A percentile compares a stretch with the other conserved stretches of the same genome.
These are phyloP conservation scores for Panorpa germanica DNA, from an alignment of 2,888 invertebrate genomes.

Conservation along the genomic window DNA sequence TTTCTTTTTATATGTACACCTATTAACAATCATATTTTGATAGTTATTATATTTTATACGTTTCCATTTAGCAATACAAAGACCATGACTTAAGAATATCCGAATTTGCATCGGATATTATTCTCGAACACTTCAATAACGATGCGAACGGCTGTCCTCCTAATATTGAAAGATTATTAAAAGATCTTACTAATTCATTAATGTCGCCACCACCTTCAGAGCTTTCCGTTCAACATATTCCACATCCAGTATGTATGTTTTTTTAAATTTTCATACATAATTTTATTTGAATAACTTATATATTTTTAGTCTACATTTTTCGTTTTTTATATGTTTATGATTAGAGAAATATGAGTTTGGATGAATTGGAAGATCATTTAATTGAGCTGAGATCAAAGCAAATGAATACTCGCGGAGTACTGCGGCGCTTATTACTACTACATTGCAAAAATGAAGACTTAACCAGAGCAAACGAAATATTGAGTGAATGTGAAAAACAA, in stretches of 20 bases:
- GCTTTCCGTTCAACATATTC: constrained; percentile 20
- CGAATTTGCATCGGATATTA: constrained; percentile 25
- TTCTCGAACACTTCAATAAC: constrained; percentile 19
- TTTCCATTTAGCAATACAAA: constrained; percentile 17
- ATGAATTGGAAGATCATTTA: constrained; percentile 40
- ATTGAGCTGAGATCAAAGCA: constrained; percentile 42
- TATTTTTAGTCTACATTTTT: neutral
- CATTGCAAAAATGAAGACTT: constrained; percentile 35
- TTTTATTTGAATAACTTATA: constrained; percentile 2
- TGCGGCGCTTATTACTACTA: constrained; percentile 37
- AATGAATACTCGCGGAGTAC: constrained; percentile 43
- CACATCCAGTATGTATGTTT: constrained; percentile 26
- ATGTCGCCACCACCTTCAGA: constrained; percentile 21
- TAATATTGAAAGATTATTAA: constrained; percentile 15
- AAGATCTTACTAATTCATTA: constrained; percentile 25
- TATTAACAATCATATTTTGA: no score
- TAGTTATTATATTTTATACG: no score
- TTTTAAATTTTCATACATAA: constrained; percentile 6
- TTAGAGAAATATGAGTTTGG: constrained; percentile 39
- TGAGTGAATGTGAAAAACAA: constrained; percentile 29
- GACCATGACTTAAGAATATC: constrained; percentile 24
- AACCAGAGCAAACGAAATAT: constrained; percentile 31
- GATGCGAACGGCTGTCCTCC: constrained; percentile 14
- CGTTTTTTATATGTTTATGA: constrained; percentile 9
- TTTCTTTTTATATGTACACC: constrained; percentile 5